A percentile compares a stretch with the other conserved stretches of the same genome.
Evolutionary conservation across 2,888 invertebrate genomes (phyloP).

Genomic region (Drosophila pullipes): DNA sequence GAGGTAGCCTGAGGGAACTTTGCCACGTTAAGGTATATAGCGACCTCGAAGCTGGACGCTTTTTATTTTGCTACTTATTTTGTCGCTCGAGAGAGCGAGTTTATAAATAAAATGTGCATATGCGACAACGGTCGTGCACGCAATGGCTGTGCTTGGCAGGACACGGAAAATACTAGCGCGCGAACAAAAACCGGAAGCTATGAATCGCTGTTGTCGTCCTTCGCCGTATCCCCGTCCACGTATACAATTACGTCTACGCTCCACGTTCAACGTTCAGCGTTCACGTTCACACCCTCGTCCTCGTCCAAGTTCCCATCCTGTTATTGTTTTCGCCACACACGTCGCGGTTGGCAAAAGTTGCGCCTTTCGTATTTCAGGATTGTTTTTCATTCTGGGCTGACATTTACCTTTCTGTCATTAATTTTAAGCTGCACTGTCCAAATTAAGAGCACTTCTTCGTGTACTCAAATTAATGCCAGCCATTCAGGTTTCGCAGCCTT

Average conservation of each 20-base stretch:
- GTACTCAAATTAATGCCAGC: constrained; percentile 23
- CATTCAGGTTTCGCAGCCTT: constrained; percentile 1
- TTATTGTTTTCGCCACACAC: constrained; percentile 80
- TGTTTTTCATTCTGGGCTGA: constrained; percentile 74
- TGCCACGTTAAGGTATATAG: constrained; percentile 39
- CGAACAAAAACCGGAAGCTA: constrained; percentile 80
- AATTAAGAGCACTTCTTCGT: constrained; percentile 25
- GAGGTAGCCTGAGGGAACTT: not conserved
- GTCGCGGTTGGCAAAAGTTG: constrained; percentile 68
- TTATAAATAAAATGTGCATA: constrained; percentile 81
- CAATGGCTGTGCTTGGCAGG: constrained; percentile 40
- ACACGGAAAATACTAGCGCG: constrained; percentile 69
- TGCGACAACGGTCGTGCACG: constrained; percentile 77
- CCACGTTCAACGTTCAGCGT: constrained; percentile 1
- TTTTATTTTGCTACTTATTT: constrained; percentile 63
- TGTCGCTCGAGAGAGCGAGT: constrained; percentile 47
- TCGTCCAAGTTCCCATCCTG: constrained; percentile 38
- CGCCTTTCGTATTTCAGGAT: constrained; percentile 56
- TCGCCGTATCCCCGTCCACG: constrained; percentile 3
- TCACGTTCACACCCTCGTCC: constrained; percentile 2
- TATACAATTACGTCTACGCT: not conserved
- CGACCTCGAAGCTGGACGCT: constrained; percentile 41
- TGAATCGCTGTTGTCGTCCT: constrained; percentile 51
- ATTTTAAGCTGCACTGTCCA: constrained; percentile 70
- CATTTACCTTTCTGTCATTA: constrained; percentile 76